Percentiles rank a stretch among this genome's conserved stretches.
Conservation (phyloP, 1,140 invertebrate species). For the Papilio polyxenes region DNA sequence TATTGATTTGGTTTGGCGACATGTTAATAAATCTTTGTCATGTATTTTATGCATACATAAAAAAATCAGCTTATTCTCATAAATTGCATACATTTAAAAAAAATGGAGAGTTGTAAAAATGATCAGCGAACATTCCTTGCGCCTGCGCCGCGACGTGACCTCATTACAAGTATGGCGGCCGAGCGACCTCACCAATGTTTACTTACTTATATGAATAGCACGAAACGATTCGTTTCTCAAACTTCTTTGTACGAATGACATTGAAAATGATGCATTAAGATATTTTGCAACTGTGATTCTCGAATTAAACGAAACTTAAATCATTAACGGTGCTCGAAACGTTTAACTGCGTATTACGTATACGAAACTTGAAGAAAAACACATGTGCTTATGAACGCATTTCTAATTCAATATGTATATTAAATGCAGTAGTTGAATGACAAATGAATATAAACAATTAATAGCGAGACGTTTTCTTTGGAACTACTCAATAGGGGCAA, state of each 20-base stretch:
- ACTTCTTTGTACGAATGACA: constrained; percentile 37
- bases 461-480: not conserved
- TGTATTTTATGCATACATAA: not conserved
- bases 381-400: not conserved
- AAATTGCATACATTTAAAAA: not conserved
- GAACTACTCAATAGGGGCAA: not conserved
- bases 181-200: constrained; percentile 58
- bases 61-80: not conserved
- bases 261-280: constrained; percentile 30
- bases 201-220: constrained; percentile 42
- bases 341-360: not conserved
- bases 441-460: not conserved
- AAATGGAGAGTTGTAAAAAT: constrained; percentile 14
- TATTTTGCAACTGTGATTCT: constrained; percentile 29
- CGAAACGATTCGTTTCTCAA: constrained; percentile 24
- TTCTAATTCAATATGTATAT: not conserved
- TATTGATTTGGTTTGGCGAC: not conserved
- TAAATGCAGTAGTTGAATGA: not conserved
- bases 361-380: not conserved
- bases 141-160: constrained; percentile 66
- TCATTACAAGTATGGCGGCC: constrained; percentile 65
- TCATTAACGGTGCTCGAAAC: not conserved
- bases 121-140: constrained; percentile 37
- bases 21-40: not conserved
- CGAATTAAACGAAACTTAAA: not conserved